Conservation (phyloP, 2,797 vertebrate species). For the Okamejei kenojei region DNA sequence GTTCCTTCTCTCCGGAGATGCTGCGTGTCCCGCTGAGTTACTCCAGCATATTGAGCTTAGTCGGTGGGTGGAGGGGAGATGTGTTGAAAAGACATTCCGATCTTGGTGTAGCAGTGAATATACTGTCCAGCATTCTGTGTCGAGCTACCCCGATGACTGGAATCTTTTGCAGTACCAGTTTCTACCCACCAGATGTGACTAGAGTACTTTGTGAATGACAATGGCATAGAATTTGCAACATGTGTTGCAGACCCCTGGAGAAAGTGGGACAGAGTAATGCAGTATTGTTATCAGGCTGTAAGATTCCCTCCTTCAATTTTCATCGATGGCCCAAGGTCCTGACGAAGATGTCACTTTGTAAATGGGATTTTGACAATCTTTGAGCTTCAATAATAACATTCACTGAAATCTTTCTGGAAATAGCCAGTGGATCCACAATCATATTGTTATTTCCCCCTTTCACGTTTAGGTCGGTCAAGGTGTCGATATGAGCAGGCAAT, state of each 20-base stretch:
- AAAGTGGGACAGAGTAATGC: not conserved
- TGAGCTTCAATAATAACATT: conserved; percentile 35
- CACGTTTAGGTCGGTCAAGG: not conserved
- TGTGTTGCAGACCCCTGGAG: not conserved
- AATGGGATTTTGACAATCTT: conserved; percentile 23
- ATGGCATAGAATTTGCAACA: not conserved
- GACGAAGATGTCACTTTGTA: conserved; percentile 31
- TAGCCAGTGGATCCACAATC: conserved; percentile 4
- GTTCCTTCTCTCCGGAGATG: no score
- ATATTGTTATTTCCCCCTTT: not conserved
- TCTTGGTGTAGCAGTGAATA: no score
- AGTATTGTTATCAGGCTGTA: conserved; percentile 1
- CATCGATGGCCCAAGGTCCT: not conserved
- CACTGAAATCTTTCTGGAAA: conserved; percentile 14
- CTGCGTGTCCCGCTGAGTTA: no score
- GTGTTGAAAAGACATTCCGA: no score
- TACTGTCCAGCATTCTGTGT: no score
- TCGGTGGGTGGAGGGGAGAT: no score
- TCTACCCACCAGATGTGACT: conserved; percentile 32
- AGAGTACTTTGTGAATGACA: conserved; percentile 25
- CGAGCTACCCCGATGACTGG: no score
- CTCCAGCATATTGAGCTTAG: no score
- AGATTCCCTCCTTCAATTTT: conserved; percentile 25
- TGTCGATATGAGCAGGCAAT: conserved; percentile 10
- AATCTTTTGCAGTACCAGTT: conserved; percentile 27